phyloP scores from a whole-genome alignment of 2,797 vertebrate species.

The Cuculus canorus region DNA sequence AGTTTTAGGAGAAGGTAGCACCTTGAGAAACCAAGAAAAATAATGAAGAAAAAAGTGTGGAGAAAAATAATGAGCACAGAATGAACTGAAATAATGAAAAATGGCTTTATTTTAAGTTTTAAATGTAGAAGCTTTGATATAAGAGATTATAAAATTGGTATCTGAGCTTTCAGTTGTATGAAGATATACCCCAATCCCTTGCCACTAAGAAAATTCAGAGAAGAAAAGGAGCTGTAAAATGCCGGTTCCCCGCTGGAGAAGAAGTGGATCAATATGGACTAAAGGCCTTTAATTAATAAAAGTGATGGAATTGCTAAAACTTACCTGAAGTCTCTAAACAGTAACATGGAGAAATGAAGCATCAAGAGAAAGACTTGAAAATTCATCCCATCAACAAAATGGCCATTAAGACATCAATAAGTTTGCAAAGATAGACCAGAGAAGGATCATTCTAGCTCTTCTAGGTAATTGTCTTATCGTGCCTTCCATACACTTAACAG shows the following conservation, averaged over 20 bases:
- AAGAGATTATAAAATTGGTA: neutral
- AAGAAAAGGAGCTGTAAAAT: neutral
- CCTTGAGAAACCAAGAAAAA: neutral
- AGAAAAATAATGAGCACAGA: neutral
- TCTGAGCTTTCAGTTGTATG: neutral
- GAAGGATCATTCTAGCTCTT: neutral
- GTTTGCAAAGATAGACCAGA: neutral
- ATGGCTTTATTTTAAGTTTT: neutral
- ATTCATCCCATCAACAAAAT: neutral
- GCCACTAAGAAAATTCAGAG: neutral
- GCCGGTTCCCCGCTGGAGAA: neutral
- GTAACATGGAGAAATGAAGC: neutral
- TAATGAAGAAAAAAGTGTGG: neutral
- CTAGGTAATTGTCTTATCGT: neutral
- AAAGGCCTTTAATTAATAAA: neutral
- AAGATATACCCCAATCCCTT: neutral
- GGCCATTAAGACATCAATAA: neutral
- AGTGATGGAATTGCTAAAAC: neutral
- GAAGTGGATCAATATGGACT: neutral
- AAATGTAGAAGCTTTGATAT: neutral
- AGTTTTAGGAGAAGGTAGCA: neutral
- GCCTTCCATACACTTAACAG: neutral
- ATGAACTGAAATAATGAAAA: neutral
- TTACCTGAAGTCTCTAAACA: neutral
- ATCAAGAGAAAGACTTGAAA: neutral